Conservation (phyloP, 2,888 invertebrate species). For the Protonemura montana region DNA sequence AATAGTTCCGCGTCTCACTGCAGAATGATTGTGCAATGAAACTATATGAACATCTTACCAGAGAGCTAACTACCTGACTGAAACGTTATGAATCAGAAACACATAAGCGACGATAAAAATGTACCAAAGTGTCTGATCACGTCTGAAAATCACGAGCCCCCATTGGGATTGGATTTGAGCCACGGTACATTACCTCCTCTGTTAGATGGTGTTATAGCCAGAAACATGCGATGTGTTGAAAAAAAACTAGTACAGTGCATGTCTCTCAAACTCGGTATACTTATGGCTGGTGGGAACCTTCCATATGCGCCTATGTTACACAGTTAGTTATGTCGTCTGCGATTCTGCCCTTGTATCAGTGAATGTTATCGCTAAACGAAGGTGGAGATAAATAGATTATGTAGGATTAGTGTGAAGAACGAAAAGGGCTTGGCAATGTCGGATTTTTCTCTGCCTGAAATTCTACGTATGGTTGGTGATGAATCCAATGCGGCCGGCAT, state of each 20-base stretch:
- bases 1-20: too few relatives aligned
- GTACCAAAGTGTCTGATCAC: neutral
- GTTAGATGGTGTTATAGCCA: neutral
- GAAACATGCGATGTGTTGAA: neutral
- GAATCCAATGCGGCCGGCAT: too few relatives aligned
- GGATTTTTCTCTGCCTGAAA: too few relatives aligned
- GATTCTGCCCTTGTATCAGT: too few relatives aligned
- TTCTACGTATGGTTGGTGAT: too few relatives aligned
- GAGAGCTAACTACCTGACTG: neutral
- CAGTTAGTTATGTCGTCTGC: too few relatives aligned
- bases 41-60: neutral
- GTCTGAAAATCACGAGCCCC: neutral
- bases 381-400: too few relatives aligned
- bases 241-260: neutral
- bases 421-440: too few relatives aligned
- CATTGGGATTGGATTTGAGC: neutral
- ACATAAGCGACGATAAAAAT: neutral
- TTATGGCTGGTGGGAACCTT: too few relatives aligned
- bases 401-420: too few relatives aligned
- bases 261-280: neutral
- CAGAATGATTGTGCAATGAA: neutral
- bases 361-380: too few relatives aligned
- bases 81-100: neutral
- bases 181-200: neutral
- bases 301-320: too few relatives aligned